Conservation (phyloP, 64 coral and sea anemone species). For the Stichodactyla helianthus region DNA sequence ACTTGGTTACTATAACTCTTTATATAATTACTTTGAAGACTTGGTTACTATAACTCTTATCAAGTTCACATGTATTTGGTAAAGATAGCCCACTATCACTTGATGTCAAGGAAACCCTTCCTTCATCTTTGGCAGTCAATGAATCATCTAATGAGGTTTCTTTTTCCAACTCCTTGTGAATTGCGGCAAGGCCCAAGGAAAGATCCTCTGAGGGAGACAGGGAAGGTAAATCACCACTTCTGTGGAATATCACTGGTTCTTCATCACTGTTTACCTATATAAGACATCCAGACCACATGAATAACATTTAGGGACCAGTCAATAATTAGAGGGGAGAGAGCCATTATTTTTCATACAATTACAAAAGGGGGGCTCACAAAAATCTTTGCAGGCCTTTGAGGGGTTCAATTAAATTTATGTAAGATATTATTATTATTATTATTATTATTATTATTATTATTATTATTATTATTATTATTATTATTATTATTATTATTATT, state of each 20-base stretch:
- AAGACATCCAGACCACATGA: background rate
- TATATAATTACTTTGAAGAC: background rate
- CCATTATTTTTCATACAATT: no score
- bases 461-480: no score
- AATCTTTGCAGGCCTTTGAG: no score
- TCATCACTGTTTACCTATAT: slow-evolving; percentile 27
- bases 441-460: no score
- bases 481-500: no score
- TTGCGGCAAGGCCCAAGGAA: background rate
- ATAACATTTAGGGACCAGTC: no score
- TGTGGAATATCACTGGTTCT: slow-evolving; percentile 18
- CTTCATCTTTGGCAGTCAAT: background rate
- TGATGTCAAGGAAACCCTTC: background rate
- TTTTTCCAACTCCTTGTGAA: background rate
- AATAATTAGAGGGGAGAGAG: no score
- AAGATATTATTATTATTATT: background rate
- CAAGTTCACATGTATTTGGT: background rate
- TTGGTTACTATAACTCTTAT: background rate
- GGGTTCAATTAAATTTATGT: background rate
- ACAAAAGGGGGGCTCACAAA: no score
- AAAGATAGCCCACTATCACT: background rate
- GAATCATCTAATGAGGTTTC: background rate
- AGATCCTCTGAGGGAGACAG: slow-evolving; percentile 1
- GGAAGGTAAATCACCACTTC: slow-evolving; percentile 13
- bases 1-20: no score